These are phyloP conservation scores for Diorhabda sublineata DNA, from an alignment of 1,140 invertebrate species.

Conservation along the genomic window DNA sequence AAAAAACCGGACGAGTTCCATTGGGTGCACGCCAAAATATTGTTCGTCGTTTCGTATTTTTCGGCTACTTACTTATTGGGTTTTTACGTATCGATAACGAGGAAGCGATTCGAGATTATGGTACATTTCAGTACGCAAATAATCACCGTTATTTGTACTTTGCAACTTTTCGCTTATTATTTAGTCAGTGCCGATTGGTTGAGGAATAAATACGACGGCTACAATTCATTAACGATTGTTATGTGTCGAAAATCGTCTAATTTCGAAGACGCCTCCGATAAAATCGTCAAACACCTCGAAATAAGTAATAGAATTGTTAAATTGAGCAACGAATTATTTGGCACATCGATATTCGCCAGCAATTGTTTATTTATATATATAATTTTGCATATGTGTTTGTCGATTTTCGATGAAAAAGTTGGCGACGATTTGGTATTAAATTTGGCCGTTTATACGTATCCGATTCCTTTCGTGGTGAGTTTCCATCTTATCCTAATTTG, in stretches of 20 bases:
- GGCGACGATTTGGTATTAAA: neutral
- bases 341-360: neutral
- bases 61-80: too few relatives aligned
- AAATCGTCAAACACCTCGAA: neutral
- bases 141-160: neutral
- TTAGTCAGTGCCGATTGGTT: conserved; percentile 2
- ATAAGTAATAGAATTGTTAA: neutral
- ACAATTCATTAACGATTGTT: neutral
- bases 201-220: neutral
- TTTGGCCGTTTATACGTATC: neutral
- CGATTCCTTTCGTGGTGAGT: conserved; percentile 6
- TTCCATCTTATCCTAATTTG: neutral
- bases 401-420: neutral
- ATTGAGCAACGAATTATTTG: conserved; percentile 1
- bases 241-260: neutral
- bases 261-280: neutral
- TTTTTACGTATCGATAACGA: too few relatives aligned
- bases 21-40: too few relatives aligned
- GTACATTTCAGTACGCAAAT: neutral
- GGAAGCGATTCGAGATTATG: too few relatives aligned
- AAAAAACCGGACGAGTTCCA: too few relatives aligned
- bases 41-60: too few relatives aligned
- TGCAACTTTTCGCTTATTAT: neutral
- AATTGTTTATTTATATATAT: neutral
- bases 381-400: neutral